These are phyloP conservation scores for Epiblema foenella DNA, from an alignment of 2,888 invertebrate genomes.

Conservation along the genomic window DNA sequence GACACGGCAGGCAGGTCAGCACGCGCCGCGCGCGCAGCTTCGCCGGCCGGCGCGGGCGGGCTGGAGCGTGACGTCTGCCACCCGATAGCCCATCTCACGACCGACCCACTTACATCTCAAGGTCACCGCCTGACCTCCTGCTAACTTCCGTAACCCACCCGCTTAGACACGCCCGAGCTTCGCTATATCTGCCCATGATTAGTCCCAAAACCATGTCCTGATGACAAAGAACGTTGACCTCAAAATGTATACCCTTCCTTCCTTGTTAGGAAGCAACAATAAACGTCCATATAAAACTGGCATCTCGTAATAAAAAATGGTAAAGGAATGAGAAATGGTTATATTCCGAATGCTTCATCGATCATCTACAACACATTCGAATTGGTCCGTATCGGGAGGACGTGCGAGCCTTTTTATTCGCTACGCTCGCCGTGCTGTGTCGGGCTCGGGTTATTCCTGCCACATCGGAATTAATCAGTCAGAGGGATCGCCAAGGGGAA, in stretches of 20 bases:
- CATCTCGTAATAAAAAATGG: slow-evolving; percentile 34
- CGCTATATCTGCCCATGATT: slow-evolving; percentile 44
- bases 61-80: slow-evolving; percentile 82
- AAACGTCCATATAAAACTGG: slow-evolving; percentile 34
- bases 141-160: slow-evolving; percentile 65
- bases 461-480: slow-evolving; percentile 42
- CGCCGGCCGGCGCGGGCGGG: slow-evolving; percentile 61
- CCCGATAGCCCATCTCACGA: slow-evolving; percentile 84
- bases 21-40: slow-evolving; percentile 50
- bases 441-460: slow-evolving; percentile 42
- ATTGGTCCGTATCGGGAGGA: slow-evolving; percentile 47
- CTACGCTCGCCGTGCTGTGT: slow-evolving; percentile 28
- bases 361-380: slow-evolving; percentile 48
- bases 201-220: slow-evolving; percentile 42
- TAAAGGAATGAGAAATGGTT: slow-evolving; percentile 45
- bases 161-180: slow-evolving; percentile 26
- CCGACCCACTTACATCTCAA: slow-evolving; percentile 79
- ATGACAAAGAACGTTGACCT: slow-evolving; percentile 31
- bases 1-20: slow-evolving; percentile 44
- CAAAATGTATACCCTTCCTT: slow-evolving; percentile 1
- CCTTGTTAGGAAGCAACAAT: slow-evolving; percentile 20
- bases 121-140: slow-evolving; percentile 82
- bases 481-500: slow-evolving; percentile 45
- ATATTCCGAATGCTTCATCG: slow-evolving; percentile 47
- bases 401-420: slow-evolving; percentile 45